These are phyloP conservation scores for Hyles lineata DNA, from an alignment of 2,888 invertebrate species.

Conservation along the genomic window DNA sequence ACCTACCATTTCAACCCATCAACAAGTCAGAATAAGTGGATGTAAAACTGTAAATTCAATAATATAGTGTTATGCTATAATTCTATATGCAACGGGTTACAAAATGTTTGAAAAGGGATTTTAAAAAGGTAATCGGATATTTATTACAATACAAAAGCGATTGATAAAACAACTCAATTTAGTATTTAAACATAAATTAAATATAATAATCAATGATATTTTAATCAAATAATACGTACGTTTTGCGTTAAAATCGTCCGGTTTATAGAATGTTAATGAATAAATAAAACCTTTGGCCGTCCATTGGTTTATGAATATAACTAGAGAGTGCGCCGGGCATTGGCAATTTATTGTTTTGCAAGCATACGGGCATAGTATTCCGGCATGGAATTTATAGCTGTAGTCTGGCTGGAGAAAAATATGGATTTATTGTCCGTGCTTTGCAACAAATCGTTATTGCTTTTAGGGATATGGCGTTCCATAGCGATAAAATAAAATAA, in stretches of 20 bases:
- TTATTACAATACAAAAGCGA: too few species aligned
- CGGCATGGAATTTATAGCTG: slow-evolving; percentile 70
- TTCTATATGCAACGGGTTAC: too few species aligned
- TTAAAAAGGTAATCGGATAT: too few species aligned
- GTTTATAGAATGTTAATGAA: slow-evolving; percentile 43
- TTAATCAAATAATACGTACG: not conserved
- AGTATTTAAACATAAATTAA: too few species aligned
- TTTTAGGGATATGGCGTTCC: slow-evolving; percentile 47
- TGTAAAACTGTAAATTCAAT: too few species aligned
- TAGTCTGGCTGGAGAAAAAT: slow-evolving; percentile 71
- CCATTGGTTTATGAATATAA: slow-evolving; percentile 58
- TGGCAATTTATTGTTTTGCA: slow-evolving; percentile 75
- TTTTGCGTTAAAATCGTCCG: not conserved
- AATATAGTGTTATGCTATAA: too few species aligned
- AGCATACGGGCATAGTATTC: slow-evolving; percentile 67
- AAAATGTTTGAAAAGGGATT: too few species aligned
- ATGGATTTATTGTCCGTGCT: slow-evolving; percentile 67
- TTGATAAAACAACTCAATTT: too few species aligned
- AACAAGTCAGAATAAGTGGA: too few species aligned
- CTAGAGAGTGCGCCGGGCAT: slow-evolving; percentile 61
- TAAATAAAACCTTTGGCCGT: slow-evolving; percentile 55
- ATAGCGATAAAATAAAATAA: slow-evolving; percentile 19
- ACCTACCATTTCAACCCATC: too few species aligned
- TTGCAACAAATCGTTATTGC: slow-evolving; percentile 68
- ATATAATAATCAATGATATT: not conserved